Conservation (phyloP, 2,113 vertebrate genomes). For the Mugil cephalus region DNA sequence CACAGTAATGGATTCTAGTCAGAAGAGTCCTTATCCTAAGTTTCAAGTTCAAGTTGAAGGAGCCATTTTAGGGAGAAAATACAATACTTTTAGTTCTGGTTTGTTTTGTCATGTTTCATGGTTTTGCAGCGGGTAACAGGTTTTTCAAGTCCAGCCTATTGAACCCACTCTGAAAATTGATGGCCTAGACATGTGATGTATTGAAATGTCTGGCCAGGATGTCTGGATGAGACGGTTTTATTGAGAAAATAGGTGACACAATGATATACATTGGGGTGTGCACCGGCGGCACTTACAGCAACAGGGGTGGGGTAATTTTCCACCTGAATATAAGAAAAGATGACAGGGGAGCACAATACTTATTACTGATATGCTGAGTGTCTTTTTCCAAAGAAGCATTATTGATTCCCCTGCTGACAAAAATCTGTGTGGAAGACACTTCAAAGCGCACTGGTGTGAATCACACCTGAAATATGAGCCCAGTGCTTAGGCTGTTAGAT, state of each 20-base stretch:
- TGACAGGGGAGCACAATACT: constrained; percentile 52
- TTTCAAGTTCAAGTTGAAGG: neutral
- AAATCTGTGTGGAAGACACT: constrained; percentile 55
- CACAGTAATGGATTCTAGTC: neutral
- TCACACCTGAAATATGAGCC: constrained; percentile 56
- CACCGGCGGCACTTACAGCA: constrained; percentile 35
- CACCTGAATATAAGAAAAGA: constrained; percentile 48
- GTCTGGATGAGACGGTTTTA: neutral
- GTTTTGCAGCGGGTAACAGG: no score
- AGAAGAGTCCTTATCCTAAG: neutral
- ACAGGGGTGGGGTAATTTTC: constrained; percentile 44
- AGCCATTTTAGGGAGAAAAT: neutral
- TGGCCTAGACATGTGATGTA: neutral
- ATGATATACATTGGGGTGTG: constrained; percentile 39
- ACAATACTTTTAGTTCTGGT: no score
- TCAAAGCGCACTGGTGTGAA: constrained; percentile 52
- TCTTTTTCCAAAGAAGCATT: constrained; percentile 62
- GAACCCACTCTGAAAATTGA: constrained; percentile 1
- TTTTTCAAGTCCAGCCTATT: no score
- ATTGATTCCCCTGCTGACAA: constrained; percentile 69
- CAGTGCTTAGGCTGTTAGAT: constrained; percentile 37
- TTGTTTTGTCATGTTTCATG: no score
- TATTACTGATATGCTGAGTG: constrained; percentile 61
- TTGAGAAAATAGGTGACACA: constrained; percentile 18
- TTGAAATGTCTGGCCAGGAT: neutral